Percentiles rank a stretch among this genome's conserved stretches.
Conservation (phyloP, 2,888 invertebrate genomes). For the Suillia variegata region DNA sequence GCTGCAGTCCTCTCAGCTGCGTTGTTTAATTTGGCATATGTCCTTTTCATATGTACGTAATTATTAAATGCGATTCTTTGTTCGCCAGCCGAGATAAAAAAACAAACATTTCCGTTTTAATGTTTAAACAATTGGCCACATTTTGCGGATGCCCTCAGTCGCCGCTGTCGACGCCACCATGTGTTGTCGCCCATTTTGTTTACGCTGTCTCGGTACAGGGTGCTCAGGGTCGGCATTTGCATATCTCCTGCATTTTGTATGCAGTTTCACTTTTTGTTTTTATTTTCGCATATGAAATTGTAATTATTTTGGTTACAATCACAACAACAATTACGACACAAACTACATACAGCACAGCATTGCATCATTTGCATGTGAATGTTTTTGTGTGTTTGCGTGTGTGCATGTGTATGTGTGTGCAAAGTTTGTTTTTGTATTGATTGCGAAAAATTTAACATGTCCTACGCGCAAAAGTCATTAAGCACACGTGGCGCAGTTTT, state of each 20-base stretch:
- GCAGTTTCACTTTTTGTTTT: not conserved
- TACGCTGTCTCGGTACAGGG: not conserved
- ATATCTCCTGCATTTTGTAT: too few relatives aligned
- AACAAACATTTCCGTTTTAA: not conserved
- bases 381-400: not conserved
- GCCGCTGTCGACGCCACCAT: too few relatives aligned
- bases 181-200: not conserved
- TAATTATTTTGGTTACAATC: not conserved
- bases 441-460: too few relatives aligned
- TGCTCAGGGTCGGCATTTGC: too few relatives aligned
- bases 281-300: not conserved
- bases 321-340: not conserved
- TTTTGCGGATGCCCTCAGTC: conserved; percentile 3
- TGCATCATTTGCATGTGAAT: not conserved
- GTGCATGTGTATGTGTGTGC: not conserved
- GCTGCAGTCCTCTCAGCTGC: too few relatives aligned
- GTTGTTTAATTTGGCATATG: too few relatives aligned
- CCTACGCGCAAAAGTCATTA: not conserved
- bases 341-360: not conserved
- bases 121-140: conserved; percentile 5
- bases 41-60: too few relatives aligned
- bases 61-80: too few relatives aligned
- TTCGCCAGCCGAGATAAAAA: too few relatives aligned
- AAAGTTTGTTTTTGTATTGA: not conserved
- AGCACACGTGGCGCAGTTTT: not conserved